Conservation (phyloP, 37 sponge, comb jelly and placozoan genomes). For the Halichondria panicea region DNA sequence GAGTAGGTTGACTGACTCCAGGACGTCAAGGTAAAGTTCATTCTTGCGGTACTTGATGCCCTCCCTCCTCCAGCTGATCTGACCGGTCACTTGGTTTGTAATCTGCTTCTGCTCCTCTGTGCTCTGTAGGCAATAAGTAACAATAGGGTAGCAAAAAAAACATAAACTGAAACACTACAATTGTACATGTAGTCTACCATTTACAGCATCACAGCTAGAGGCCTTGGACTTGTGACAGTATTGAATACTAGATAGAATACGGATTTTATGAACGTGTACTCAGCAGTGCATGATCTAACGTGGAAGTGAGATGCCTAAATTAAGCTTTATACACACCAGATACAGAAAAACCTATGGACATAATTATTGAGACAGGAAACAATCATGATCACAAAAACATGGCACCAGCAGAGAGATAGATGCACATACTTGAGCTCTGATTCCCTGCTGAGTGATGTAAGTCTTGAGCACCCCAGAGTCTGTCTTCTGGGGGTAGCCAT, state of each 20-base stretch:
- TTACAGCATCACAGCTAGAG: too few species aligned
- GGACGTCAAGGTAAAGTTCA: conserved; percentile 94
- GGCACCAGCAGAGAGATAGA: not conserved
- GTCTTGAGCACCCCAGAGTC: conserved; percentile 90
- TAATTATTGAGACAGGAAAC: too few species aligned
- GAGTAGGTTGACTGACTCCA: conserved; percentile 91
- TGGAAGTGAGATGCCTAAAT: too few species aligned
- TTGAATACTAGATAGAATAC: too few species aligned
- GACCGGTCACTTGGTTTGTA: conserved; percentile 97
- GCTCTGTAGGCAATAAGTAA: conserved; percentile 27
- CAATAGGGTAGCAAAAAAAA: too few species aligned
- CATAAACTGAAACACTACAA: too few species aligned
- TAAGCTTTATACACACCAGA: too few species aligned
- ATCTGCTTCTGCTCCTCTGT: conserved; percentile 91
- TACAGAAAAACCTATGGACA: too few species aligned
- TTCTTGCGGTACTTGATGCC: conserved; percentile 93
- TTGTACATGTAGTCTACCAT: too few species aligned
- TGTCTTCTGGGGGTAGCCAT: conserved; percentile 95
- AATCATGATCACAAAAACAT: not conserved
- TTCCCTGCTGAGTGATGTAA: conserved; percentile 94
- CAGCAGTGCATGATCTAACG: too few species aligned
- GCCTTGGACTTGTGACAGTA: too few species aligned
- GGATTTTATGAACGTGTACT: too few species aligned
- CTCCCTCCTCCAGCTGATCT: conserved; percentile 94
- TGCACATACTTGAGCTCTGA: conserved; percentile 67